Conservation (phyloP, 1,140 invertebrate species). For the Nymphalis io region DNA sequence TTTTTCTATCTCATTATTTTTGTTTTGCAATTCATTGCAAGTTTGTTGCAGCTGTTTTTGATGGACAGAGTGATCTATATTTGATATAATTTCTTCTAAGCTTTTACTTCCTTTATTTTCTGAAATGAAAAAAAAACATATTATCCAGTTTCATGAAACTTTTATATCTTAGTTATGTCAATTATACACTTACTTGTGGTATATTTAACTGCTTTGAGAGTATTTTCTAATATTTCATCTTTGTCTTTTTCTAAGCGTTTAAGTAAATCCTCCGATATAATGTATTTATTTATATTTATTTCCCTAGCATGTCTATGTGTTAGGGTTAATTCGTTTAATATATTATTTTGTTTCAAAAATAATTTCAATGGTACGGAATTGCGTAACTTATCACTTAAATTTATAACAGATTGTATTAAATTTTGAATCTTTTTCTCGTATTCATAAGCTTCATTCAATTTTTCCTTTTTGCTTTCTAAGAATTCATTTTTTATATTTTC, state of each 20-base stretch:
- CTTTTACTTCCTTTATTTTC: slow-evolving; percentile 24
- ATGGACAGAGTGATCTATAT: slow-evolving; percentile 45
- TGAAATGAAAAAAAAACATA: slow-evolving; percentile 6
- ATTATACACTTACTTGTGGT: slow-evolving; percentile 18
- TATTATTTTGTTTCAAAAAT: slow-evolving; percentile 70
- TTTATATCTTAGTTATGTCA: neutral
- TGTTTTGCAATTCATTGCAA: slow-evolving; percentile 47
- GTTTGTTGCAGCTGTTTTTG: slow-evolving; percentile 55
- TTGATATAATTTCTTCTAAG: slow-evolving; percentile 29
- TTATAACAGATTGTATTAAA: slow-evolving; percentile 55
- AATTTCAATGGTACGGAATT: slow-evolving; percentile 61
- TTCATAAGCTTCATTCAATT: slow-evolving; percentile 50
- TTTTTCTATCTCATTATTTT: slow-evolving; percentile 49
- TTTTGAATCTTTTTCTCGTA: slow-evolving; percentile 69
- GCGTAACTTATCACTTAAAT: slow-evolving; percentile 65
- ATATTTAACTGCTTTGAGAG: slow-evolving; percentile 10
- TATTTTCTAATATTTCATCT: slow-evolving; percentile 45
- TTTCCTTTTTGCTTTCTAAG: slow-evolving; percentile 61
- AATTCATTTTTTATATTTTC: slow-evolving; percentile 72
- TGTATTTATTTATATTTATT: slow-evolving; percentile 36
- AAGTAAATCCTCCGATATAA: slow-evolving; percentile 38
- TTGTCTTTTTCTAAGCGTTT: slow-evolving; percentile 52
- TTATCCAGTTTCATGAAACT: neutral
- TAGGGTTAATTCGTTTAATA: slow-evolving; percentile 52
- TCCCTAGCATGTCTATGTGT: slow-evolving; percentile 67